Percentiles rank a stretch among this genome's conserved stretches.
These are phyloP conservation scores for Trichonephila clavata DNA, from an alignment of 1,140 invertebrate species.

Conservation along the genomic window DNA sequence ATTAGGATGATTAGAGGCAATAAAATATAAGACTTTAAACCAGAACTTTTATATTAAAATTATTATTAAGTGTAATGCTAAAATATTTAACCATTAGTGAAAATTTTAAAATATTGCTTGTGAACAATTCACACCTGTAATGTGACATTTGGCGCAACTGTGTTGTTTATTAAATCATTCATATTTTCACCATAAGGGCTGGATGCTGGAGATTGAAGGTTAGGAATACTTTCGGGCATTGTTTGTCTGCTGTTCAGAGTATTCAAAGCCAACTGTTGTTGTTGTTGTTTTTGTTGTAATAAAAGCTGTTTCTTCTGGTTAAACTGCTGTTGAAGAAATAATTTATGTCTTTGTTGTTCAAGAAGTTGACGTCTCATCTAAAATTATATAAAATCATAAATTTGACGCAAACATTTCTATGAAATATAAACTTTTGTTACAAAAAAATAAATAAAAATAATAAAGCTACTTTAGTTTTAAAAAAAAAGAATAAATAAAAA, in stretches of 20 bases:
- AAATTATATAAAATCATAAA: not conserved
- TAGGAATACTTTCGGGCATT: slow-evolving; percentile 83
- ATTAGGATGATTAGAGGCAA: too few relatives aligned
- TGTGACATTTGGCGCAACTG: slow-evolving; percentile 91
- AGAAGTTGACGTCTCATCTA: slow-evolving; percentile 50
- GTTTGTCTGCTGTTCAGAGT: slow-evolving; percentile 83
- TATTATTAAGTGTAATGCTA: too few relatives aligned
- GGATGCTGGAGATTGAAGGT: slow-evolving; percentile 81
- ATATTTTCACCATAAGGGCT: slow-evolving; percentile 86
- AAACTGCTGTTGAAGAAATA: slow-evolving; percentile 83
- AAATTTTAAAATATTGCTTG: too few relatives aligned
- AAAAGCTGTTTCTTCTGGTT: slow-evolving; percentile 79
- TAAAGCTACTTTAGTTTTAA: too few relatives aligned
- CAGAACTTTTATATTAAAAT: too few relatives aligned
- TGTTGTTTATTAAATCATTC: slow-evolving; percentile 88
- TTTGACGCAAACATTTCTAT: too few relatives aligned
- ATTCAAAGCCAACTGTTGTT: slow-evolving; percentile 85
- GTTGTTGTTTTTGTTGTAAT: slow-evolving; percentile 79
- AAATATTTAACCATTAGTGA: too few relatives aligned
- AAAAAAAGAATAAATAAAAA: too few relatives aligned
- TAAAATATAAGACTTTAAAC: too few relatives aligned
- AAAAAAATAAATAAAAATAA: too few relatives aligned
- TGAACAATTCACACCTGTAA: slow-evolving; percentile 82
- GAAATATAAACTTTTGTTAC: too few relatives aligned
- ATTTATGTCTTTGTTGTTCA: slow-evolving; percentile 76